These are phyloP conservation scores for Cephus sareptanus DNA, from an alignment of 2,888 invertebrate genomes.

Conservation along the genomic window DNA sequence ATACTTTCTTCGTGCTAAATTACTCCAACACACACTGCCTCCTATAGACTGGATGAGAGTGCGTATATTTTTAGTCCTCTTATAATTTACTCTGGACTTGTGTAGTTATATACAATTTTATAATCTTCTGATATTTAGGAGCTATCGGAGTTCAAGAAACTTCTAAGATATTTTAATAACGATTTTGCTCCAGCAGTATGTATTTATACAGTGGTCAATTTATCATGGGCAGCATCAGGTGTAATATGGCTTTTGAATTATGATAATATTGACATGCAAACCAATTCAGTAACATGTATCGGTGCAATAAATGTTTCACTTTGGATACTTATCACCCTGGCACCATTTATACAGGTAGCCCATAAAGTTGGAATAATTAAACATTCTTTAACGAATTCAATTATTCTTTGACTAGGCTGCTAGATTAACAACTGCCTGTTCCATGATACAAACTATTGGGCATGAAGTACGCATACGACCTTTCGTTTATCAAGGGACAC, in stretches of 20 bases:
- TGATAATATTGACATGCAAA: slow-evolving; percentile 72
- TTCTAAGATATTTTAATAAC: slow-evolving; percentile 81
- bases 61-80: slow-evolving; percentile 33
- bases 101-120: not conserved
- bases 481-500: slow-evolving; percentile 82
- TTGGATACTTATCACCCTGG: slow-evolving; percentile 75
- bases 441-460: slow-evolving; percentile 78
- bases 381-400: slow-evolving; percentile 1
- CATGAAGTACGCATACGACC: slow-evolving; percentile 83
- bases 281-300: slow-evolving; percentile 71
- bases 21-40: slow-evolving; percentile 78
- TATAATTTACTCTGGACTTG: not conserved
- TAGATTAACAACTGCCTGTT: slow-evolving; percentile 78
- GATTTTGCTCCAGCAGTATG: slow-evolving; percentile 82
- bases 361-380: not conserved
- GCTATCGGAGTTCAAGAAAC: slow-evolving; percentile 82
- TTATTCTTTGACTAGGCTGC: slow-evolving; percentile 73
- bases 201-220: slow-evolving; percentile 80
- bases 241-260: slow-evolving; percentile 74
- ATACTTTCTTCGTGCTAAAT: slow-evolving; percentile 76
- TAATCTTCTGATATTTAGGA: slow-evolving; percentile 69
- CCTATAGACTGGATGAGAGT: slow-evolving; percentile 85
- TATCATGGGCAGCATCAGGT: slow-evolving; percentile 80
- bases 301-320: slow-evolving; percentile 72
- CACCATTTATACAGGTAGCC: slow-evolving; percentile 78